phyloP scores from a whole-genome alignment of 37 sponge, comb jelly and placozoan genomes.

The Axinella damicornis region DNA sequence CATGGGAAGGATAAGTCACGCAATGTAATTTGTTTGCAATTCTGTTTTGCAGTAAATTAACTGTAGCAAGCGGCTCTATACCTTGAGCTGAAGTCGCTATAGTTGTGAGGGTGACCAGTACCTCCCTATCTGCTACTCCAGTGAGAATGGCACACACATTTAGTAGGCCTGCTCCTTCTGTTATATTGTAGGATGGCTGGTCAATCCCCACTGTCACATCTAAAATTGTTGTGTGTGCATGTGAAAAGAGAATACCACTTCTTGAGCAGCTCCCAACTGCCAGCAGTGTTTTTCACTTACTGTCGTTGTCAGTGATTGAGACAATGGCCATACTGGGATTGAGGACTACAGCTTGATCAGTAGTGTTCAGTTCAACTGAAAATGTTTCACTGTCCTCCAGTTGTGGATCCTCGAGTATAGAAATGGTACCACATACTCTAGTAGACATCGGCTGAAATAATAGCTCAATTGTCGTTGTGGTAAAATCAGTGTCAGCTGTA shows the following conservation, averaged over 20 bases:
- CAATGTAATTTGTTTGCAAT: no score
- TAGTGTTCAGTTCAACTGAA: not conserved
- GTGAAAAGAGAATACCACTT: not conserved
- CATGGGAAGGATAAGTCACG: no score
- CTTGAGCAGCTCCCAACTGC: no score
- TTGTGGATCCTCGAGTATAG: not conserved
- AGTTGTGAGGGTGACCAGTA: not conserved
- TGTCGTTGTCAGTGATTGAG: not conserved
- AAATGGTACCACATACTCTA: not conserved
- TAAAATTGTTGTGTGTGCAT: not conserved
- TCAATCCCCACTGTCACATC: not conserved
- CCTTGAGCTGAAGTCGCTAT: no score
- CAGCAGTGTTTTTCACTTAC: not conserved
- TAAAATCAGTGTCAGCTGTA: no score
- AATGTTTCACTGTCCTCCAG: not conserved
- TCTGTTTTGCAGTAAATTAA: no score
- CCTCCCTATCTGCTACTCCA: not conserved
- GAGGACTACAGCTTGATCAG: not conserved
- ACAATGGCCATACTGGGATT: not conserved
- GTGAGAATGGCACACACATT: slow-evolving; percentile 11
- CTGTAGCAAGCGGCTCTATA: no score
- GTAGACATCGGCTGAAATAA: no score
- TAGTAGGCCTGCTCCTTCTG: not conserved
- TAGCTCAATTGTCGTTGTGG: no score
- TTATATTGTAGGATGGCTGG: not conserved